Evolutionary conservation across 2,888 invertebrate genomes (phyloP), one percentile per base, ranked within the genome.

Genomic region (Drosophila greeni): DNA sequence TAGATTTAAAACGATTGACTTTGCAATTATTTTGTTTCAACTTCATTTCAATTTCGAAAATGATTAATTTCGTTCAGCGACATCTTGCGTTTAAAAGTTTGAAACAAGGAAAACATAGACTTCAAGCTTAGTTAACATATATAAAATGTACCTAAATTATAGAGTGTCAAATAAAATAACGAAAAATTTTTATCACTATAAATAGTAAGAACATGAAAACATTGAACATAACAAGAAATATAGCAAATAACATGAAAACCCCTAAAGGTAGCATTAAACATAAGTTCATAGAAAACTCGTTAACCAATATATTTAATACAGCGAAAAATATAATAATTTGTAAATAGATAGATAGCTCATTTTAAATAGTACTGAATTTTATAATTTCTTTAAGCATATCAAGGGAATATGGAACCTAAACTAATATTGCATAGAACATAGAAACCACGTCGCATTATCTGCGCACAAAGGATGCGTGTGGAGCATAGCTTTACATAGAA

Each of bases 21-120:
- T 4, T 1, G 3, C n/a, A 16, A 5, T 24, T n/a, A 9, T 5
- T n/a, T 43, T 11, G 18, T 29, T 29, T 45, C 45, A 45, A 43
- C 29, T 45, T 18, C 4, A 8, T 8, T 45, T 45, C 45, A 29
- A 45, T 29, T 45, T 45, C 45, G 45, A 45, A 29, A 29, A 14
- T 3, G 2, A 1, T 16, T 6, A 0, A 26, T 3, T 26, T 3
- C 11, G 3, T 12, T 12, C 3, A 26, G 26, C 18, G 29, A 18
- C 29, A 29, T 45, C 45, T 29, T 18, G 8, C 14, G 29, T 14
- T 14, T 45, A 4, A 14, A 12, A 45, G 2, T 16, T 16, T 6
- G 0, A 16, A 26, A 29, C 2, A n/a, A n/a, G 14, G 8, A 45
- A 18, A 18, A 29, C 45, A 45, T 45, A 4, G 45, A 29, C 5